phyloP scores from a whole-genome alignment of 2,888 invertebrate genomes.

The Mimumesa dahlbomi region DNA sequence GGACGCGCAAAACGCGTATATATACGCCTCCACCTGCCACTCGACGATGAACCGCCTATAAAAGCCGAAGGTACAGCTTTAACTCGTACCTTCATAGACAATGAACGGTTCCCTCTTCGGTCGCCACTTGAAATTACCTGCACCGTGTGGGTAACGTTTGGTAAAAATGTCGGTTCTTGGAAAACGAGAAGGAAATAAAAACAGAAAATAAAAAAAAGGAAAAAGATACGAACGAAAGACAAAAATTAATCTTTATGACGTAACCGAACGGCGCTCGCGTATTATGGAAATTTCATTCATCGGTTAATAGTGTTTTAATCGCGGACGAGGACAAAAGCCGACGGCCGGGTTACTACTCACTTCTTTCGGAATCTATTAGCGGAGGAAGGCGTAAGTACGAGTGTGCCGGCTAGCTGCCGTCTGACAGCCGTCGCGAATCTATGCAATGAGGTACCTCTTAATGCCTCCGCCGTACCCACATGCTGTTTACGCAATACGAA shows the following conservation, averaged over 20 bases:
- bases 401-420: not conserved
- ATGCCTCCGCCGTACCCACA: not conserved
- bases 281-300: not conserved
- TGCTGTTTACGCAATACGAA: not conserved
- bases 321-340: not conserved
- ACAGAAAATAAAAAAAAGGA: no score
- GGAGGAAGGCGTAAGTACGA: not conserved
- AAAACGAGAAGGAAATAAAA: no score
- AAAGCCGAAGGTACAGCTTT: conserved; percentile 68
- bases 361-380: conserved; percentile 2
- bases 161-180: no score
- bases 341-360: not conserved
- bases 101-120: conserved; percentile 20
- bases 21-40: conserved; percentile 72
- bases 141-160: no score
- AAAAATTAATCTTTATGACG: conserved; percentile 10
- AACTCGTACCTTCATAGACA: conserved; percentile 43
- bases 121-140: conserved; percentile 24
- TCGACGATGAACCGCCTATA: conserved; percentile 67
- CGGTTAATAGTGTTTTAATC: not conserved
- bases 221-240: not conserved
- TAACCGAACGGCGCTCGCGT: not conserved
- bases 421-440: conserved; percentile 1
- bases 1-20: conserved; percentile 40
- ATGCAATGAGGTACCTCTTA: not conserved